Conservation (phyloP, 2,888 invertebrate species). For the Leptinotarsa juncta region DNA sequence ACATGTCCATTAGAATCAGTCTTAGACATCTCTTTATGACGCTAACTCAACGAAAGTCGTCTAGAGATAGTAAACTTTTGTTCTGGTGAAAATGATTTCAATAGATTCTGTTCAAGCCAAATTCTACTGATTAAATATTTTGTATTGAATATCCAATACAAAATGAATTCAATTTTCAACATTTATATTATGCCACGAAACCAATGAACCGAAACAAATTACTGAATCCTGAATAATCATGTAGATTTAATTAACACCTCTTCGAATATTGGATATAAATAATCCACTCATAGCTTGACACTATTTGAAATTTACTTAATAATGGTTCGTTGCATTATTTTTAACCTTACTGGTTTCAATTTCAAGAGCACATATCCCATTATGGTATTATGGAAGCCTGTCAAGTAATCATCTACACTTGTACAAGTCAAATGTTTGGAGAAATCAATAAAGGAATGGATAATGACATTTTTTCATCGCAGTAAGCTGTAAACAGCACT, state of each 20-base stretch:
- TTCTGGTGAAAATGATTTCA: too few relatives aligned
- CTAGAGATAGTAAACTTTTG: too few relatives aligned
- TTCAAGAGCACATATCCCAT: slow-evolving; percentile 11
- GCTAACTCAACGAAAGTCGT: too few relatives aligned
- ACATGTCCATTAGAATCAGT: too few relatives aligned
- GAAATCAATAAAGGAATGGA: not conserved
- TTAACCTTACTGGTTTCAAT: slow-evolving; percentile 15
- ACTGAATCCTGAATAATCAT: not conserved
- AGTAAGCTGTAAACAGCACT: too few relatives aligned
- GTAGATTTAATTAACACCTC: slow-evolving; percentile 5
- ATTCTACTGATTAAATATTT: not conserved
- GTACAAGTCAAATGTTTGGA: not conserved
- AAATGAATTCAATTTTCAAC: not conserved
- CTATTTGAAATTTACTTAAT: slow-evolving; percentile 14
- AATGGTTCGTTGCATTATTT: slow-evolving; percentile 5
- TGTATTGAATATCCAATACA: not conserved
- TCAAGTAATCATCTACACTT: not conserved
- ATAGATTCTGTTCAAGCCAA: too few relatives aligned
- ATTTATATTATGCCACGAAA: not conserved
- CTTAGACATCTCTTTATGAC: too few relatives aligned
- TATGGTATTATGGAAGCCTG: slow-evolving; percentile 10
- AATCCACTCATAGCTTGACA: slow-evolving; percentile 18
- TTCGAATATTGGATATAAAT: slow-evolving; percentile 8
- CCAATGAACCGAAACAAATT: not conserved
- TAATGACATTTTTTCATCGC: too few relatives aligned